Evolutionary conservation across 2,888 invertebrate species (phyloP).

Genomic region (Chymomyza amoena): DNA sequence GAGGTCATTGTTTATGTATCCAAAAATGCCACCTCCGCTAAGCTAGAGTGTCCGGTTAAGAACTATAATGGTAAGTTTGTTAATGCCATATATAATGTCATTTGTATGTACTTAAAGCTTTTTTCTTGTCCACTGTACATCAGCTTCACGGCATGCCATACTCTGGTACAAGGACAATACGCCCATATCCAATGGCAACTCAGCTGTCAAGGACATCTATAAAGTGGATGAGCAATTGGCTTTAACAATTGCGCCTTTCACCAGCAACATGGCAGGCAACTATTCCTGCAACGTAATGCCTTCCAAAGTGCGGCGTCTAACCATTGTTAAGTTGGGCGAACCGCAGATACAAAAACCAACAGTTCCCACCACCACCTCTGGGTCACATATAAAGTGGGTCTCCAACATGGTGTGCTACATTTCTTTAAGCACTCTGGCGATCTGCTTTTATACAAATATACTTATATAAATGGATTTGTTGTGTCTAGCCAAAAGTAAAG

Average conservation of each 20-base stretch:
- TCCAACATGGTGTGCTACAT: not conserved
- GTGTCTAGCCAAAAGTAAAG: not conserved
- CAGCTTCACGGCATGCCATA: slow-evolving; percentile 41
- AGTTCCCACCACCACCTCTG: not conserved
- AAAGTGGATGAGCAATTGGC: slow-evolving; percentile 37
- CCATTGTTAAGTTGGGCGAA: slow-evolving; percentile 33
- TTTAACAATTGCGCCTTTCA: slow-evolving; percentile 37
- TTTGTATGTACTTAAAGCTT: not conserved
- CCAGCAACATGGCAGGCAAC: slow-evolving; percentile 38
- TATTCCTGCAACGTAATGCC: slow-evolving; percentile 43
- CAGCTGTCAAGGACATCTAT: slow-evolving; percentile 20
- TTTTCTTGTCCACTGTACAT: not conserved
- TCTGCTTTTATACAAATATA: not conserved
- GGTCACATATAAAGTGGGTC: not conserved
- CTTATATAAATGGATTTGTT: not conserved
- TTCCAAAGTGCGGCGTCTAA: slow-evolving; percentile 18
- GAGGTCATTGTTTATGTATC: slow-evolving; percentile 30
- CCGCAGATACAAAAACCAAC: slow-evolving; percentile 15
- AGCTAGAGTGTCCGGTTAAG: slow-evolving; percentile 53
- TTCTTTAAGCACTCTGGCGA: not conserved
- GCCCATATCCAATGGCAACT: slow-evolving; percentile 27
- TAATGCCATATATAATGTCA: not conserved
- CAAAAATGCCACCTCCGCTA: slow-evolving; percentile 33
- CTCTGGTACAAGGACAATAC: slow-evolving; percentile 47
- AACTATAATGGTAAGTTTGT: slow-evolving; percentile 48